A percentile compares a stretch with the other conserved stretches of the same genome.
phyloP scores from a whole-genome alignment of 2,113 vertebrate genomes.

The Sinocyclocheilus maitianheensis region DNA sequence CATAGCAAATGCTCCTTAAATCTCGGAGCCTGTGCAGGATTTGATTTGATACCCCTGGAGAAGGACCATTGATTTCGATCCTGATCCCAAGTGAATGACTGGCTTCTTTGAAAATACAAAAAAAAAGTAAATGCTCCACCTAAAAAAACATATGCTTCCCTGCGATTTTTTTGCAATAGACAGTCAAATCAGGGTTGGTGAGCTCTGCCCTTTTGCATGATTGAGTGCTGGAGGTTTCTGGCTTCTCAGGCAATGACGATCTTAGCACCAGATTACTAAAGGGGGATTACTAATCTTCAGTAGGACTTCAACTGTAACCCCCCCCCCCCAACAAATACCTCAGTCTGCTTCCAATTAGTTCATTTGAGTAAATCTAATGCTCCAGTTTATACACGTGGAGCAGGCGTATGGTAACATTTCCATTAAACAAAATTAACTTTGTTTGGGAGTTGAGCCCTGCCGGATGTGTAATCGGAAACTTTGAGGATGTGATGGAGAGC shows the following conservation, averaged over 20 bases:
- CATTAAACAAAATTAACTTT: slow-evolving; percentile 81
- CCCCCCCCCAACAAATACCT: slow-evolving; percentile 61
- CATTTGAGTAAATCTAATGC: slow-evolving; percentile 78
- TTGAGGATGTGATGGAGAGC: slow-evolving; percentile 77
- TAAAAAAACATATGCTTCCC: slow-evolving; percentile 4
- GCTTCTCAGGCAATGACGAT: slow-evolving; percentile 42
- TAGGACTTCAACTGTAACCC: slow-evolving; percentile 65
- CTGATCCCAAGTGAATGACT: slow-evolving; percentile 46
- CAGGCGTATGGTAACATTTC: slow-evolving; percentile 77
- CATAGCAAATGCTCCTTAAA: not conserved
- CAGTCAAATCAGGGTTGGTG: slow-evolving; percentile 26
- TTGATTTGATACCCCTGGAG: slow-evolving; percentile 1
- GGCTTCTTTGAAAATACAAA: slow-evolving; percentile 32
- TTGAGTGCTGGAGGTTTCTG: not conserved
- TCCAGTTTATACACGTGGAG: slow-evolving; percentile 75
- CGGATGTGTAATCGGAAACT: slow-evolving; percentile 77
- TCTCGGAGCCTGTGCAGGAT: not conserved
- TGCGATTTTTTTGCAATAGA: not conserved
- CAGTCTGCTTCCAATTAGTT: slow-evolving; percentile 82
- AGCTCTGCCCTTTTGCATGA: slow-evolving; percentile 9
- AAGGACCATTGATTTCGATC: slow-evolving; percentile 45
- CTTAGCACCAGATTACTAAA: slow-evolving; percentile 62
- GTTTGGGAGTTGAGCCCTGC: slow-evolving; percentile 75
- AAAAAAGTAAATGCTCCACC: slow-evolving; percentile 6
- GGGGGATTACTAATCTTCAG: slow-evolving; percentile 65